Base-by-base conservation (phyloP, 2,888 invertebrate species). In the Brachylomia viminalis region DNA sequence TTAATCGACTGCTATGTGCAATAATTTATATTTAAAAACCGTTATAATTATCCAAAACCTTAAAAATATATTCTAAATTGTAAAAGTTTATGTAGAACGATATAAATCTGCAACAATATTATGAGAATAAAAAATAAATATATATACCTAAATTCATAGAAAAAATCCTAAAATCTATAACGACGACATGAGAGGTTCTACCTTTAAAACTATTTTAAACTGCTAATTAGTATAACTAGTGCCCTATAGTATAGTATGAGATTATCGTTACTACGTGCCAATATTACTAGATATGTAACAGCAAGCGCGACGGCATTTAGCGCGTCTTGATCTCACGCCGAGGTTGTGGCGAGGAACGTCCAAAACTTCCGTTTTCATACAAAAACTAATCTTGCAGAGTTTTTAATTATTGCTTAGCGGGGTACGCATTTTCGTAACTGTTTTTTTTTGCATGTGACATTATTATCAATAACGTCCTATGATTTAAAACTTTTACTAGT, bases 211-310 rank as follows among this genome's bases (percentile, higher is more conserved):
- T 72, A 75, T 69, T 30, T 42, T 66, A 65, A 73, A 71, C 49
- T n/a, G n/a, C n/a, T 74, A 62, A 67, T 74, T 80, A 80, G 61
- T 83, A 64, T 77, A 66, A 77, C 74, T 86, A 90, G 88, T 85
- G 86, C 85, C 88, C 84, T 79, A 74, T 86, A 83, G 66, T 54
- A 61, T 61, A 33, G n/a, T 75, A 70, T 75, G 75, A 78, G 70
- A 72, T 70, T 76, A 76, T 69, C 17, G 58, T 72, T 77, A 83
- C 72, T 64, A 76, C 80, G 87, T 88, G 87, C 87, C 87, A 88
- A 88, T 69, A 72, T 72, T 73, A 77, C 52, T 85, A 80, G 47
- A 59, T 59, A 33, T 47, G n/a, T 84, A 56, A 62, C n/a, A 13
- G 64, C 72, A 67, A 85, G 70, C 77, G 62, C 58, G 67, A 65